phyloP scores from a whole-genome alignment of 2,113 vertebrate genomes.

The Donacobius atricapilla region DNA sequence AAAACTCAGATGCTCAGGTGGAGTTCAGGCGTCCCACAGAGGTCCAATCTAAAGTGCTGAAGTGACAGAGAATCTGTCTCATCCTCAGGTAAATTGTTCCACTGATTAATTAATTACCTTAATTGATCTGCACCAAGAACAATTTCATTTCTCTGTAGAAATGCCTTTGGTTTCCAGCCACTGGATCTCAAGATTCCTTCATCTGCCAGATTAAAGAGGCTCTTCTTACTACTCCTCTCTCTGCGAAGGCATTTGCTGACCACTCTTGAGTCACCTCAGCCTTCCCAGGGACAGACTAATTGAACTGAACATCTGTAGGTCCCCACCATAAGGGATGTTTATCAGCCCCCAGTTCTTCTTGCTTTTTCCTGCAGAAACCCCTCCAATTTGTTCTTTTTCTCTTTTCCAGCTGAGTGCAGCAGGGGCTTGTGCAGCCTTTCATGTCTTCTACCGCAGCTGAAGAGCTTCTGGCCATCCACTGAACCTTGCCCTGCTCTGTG shows the following conservation, averaged over 20 bases:
- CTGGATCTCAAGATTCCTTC: neutral
- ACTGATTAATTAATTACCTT: neutral
- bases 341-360: neutral
- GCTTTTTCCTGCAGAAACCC: neutral
- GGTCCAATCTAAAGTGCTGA: neutral
- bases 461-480: neutral
- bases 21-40: neutral
- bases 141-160: neutral
- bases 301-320: neutral
- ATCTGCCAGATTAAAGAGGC: neutral
- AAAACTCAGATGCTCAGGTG: neutral
- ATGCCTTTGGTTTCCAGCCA: neutral
- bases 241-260: neutral
- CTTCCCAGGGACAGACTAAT: neutral
- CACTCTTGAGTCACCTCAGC: neutral
- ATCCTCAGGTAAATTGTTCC: neutral
- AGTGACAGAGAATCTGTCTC: neutral
- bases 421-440: neutral
- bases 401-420: neutral
- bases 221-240: neutral
- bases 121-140: neutral
- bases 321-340: neutral
- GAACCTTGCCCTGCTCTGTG: neutral
- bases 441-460: neutral
- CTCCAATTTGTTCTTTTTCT: neutral